Evolutionary conservation across 2,113 vertebrate genomes (phyloP), one percentile per base, ranked within the genome.

Genomic region (Colossoma macropomum): DNA sequence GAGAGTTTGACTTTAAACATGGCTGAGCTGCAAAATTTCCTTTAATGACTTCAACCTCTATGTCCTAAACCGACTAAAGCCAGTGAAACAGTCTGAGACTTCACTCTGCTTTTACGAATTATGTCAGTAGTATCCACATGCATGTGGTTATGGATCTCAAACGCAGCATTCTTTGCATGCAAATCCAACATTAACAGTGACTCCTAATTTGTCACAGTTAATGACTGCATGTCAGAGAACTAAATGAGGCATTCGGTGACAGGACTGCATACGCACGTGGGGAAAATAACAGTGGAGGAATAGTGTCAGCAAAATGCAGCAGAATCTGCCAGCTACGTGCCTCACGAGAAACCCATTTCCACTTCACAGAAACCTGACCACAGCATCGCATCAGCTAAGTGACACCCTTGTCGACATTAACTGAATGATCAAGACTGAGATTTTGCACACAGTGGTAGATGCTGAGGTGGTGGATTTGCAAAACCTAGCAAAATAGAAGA

Each of bases 271-370:
- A 79, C 52, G 70, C 17, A 52, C 11, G 59, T 52, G 38, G n/a
- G 32, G 62, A 76, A 76, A 76, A 68, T 74, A 21, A 87, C 76
- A 70, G 72, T 15, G n/a, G 76, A 66, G 66, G 52, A 77, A 71
- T 59, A 23, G 73, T 65, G 72, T 81, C 81, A 75, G 80, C 70
- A 81, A 63, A 45, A 27, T 41, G 45, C 80, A 75, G 62, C 45
- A 75, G 72, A 81, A 50, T 75, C 41, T 68, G 83, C 78, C 77
- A 73, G 87, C 84, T 70, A 85, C 86, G 88, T 86, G 82, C 83
- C 89, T 92, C 89, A 86, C 84, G 88, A 82, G 88, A 86, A 83
- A 89, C 86, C 74, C 63, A 88, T 84, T 92, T 92, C 86, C 85
- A 85, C 85, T 88, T 87, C 65, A 82, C 73, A 77, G 34, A 60